Conservation (phyloP, 2,888 invertebrate genomes). For the Lydus trimaculatus region DNA sequence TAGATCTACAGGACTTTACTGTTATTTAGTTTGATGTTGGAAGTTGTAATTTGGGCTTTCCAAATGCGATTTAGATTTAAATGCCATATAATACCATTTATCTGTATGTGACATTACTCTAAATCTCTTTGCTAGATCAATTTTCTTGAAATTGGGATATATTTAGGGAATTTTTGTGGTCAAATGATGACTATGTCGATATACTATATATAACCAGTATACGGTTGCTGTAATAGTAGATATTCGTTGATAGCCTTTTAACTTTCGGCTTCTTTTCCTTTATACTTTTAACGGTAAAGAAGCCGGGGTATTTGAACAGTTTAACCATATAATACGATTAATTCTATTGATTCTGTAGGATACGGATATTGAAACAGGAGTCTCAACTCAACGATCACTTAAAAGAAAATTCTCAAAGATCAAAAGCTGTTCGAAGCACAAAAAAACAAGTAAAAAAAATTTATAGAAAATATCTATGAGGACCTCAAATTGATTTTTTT, state of each 20-base stretch:
- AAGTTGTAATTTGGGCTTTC: slow-evolving; percentile 46
- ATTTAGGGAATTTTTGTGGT: neutral
- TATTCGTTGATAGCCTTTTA: slow-evolving; percentile 22
- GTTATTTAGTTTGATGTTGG: slow-evolving; percentile 46
- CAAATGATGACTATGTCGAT: neutral
- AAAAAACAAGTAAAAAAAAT: neutral
- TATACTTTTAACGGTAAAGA: slow-evolving; percentile 17
- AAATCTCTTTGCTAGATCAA: neutral
- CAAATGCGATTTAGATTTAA: slow-evolving; percentile 40
- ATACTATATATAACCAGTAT: slow-evolving; percentile 10
- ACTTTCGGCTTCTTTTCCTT: slow-evolving; percentile 22
- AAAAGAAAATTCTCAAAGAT: slow-evolving; percentile 6
- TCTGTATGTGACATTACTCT: neutral
- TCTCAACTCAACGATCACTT: neutral
- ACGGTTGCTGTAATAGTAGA: slow-evolving; percentile 12
- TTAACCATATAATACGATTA: slow-evolving; percentile 31
- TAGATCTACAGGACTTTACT: slow-evolving; percentile 43
- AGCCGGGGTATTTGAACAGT: slow-evolving; percentile 17
- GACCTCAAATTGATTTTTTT: neutral
- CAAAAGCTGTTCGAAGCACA: neutral
- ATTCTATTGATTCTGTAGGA: slow-evolving; percentile 11
- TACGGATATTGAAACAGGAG: slow-evolving; percentile 4
- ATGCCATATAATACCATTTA: slow-evolving; percentile 20
- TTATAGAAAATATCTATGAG: neutral
- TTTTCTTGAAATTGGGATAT: neutral